Evolutionary conservation across 53 echinoderm and acorn worm genomes (phyloP).

Genomic region (Actinopyga echinites): DNA sequence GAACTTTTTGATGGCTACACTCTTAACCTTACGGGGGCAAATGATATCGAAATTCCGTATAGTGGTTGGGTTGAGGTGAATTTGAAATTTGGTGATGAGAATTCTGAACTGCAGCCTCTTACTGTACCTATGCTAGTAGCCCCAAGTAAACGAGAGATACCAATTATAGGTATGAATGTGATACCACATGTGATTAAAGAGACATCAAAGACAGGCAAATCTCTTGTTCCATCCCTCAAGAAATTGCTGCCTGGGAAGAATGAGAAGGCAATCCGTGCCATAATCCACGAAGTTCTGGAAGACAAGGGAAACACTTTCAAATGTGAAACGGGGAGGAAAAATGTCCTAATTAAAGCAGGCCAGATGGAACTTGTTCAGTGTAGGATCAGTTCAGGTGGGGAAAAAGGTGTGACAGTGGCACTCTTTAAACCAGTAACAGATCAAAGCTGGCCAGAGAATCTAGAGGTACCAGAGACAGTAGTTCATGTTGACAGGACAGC

Average conservation of each 20-base stretch:
- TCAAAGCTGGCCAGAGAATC: slow-evolving; percentile 12
- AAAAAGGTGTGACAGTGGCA: neutral
- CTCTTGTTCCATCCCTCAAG: neutral
- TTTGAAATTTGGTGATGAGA: neutral
- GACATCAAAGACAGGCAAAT: neutral
- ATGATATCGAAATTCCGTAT: slow-evolving; percentile 25
- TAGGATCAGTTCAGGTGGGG: neutral
- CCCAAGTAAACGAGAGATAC: neutral
- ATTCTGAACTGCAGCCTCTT: neutral
- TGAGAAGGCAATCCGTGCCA: neutral
- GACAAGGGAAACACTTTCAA: neutral
- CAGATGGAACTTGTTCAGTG: slow-evolving; percentile 1
- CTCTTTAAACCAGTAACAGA: slow-evolving; percentile 39
- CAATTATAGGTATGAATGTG: slow-evolving; percentile 37
- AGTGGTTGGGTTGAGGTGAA: slow-evolving; percentile 33
- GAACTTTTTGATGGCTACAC: slow-evolving; percentile 16
- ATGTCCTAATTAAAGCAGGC: slow-evolving; percentile 3
- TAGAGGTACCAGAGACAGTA: slow-evolving; percentile 2
- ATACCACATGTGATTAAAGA: slow-evolving; percentile 21
- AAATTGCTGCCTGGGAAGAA: neutral
- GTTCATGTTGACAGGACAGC: slow-evolving; percentile 5
- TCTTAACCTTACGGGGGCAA: slow-evolving; percentile 13
- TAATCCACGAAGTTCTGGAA: neutral
- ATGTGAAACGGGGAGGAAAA: slow-evolving; percentile 6
- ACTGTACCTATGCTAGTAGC: slow-evolving; percentile 36